Evolutionary conservation across 2,113 vertebrate species (phyloP), one percentile per base, ranked within the genome.

Genomic region (Megaceryle torquata): DNA sequence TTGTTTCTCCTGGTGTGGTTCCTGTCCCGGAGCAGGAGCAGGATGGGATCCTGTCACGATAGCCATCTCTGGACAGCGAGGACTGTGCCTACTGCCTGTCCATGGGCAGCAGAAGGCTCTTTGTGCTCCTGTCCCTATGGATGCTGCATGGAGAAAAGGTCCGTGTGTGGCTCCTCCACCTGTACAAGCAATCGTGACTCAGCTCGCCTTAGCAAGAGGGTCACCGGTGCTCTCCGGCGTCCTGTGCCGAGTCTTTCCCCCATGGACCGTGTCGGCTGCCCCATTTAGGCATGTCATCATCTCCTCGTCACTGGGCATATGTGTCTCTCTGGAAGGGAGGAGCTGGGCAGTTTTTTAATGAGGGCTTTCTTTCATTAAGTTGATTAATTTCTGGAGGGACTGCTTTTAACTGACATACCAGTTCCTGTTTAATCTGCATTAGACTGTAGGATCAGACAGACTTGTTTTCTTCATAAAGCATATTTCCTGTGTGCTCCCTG

Each of bases 261-360:
- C 43, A 10, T 0, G 5, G 1, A 3, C 39, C 9, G 78, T 0
- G 2, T 1, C 22, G 13, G 33, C 35, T 51, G 56, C 68, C 71
- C 64, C 0, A 4, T 22, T 22, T 2, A 3, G 28, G 7, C 0
- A 0, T 18, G 0, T 31, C 24, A 10, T 18, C 39, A 1, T 17
- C 48, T 26, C 56, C 11, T 33, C 63, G 17, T 29, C 59, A 3
- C 79, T 29, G 46, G 75, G 14, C 7, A 3, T 4, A 26, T 2
- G 1, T 5, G 2, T 39, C 46, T 25, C 69, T 53, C 79, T 83
- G 74, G 72, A 24, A 63, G 54, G 57, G 69, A 37, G 44, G 61
- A 53, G 65, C 53, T 8, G 61, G 79, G 28, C 16, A 3, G 22
- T 7, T 33, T 53, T 53, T 31, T 56, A 51, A 33, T 48, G 77